phyloP scores from a whole-genome alignment of 2,113 vertebrate species.

The Perca flavescens region DNA sequence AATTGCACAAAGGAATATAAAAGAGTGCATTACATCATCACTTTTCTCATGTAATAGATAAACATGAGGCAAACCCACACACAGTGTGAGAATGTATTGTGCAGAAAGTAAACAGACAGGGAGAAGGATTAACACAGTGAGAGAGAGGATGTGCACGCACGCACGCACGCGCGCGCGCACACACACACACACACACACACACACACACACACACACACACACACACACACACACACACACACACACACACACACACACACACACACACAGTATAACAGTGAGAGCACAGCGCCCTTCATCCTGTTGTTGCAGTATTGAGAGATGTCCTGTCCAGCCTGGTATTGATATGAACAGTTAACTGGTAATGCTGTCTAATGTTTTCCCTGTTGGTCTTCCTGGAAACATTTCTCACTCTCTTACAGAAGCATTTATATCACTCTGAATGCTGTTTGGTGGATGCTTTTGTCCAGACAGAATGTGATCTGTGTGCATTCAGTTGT shows the following conservation, averaged over 20 bases:
- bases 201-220: background rate
- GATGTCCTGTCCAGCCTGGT: conserved; percentile 38
- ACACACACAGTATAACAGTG: background rate
- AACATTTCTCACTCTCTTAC: conserved; percentile 31
- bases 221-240: background rate
- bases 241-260: background rate
- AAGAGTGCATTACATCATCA: background rate
- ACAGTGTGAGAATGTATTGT: conserved; percentile 1
- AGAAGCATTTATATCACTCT: conserved; percentile 15
- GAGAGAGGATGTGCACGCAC: background rate
- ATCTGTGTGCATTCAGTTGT: background rate
- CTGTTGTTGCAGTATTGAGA: conserved; percentile 44
- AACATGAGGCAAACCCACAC: background rate
- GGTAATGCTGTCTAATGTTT: conserved; percentile 62
- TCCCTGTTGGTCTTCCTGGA: conserved; percentile 54
- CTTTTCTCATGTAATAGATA: background rate
- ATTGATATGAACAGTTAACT: conserved; percentile 52
- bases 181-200: too few species aligned
- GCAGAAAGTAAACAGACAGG: conserved; percentile 1
- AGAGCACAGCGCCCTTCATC: conserved; percentile 22
- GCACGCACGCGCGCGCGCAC: too few species aligned
- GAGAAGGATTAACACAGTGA: conserved; percentile 4
- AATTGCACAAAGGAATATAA: background rate
- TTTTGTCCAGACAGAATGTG: conserved; percentile 12
- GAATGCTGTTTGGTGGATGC: conserved; percentile 8